Percentiles rank a stretch among this genome's conserved stretches.
These are phyloP conservation scores for Eremophila alpestris DNA, from an alignment of 2,797 vertebrate species.

Conservation along the genomic window DNA sequence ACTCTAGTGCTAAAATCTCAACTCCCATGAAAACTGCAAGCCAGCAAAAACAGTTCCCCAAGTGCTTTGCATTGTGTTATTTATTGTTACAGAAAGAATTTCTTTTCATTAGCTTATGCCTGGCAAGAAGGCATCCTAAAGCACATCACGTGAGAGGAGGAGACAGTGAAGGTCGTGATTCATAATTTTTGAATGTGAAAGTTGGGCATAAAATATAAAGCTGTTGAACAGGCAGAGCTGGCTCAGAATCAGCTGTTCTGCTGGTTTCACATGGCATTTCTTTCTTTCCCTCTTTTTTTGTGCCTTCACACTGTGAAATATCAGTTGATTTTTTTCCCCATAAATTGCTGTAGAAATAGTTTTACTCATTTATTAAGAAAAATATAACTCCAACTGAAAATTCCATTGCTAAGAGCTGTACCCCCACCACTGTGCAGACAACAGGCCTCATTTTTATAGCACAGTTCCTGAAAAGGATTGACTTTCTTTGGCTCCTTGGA, in stretches of 20 bases:
- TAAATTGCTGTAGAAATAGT: background rate
- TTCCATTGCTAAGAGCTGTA: background rate
- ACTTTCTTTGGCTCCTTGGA: background rate
- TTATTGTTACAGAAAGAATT: background rate
- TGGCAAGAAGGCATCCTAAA: background rate
- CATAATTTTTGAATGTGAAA: conserved; percentile 32
- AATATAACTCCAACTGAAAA: background rate
- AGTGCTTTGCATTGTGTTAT: background rate
- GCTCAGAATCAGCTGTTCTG: background rate
- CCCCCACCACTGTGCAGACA: background rate
- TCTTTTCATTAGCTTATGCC: background rate
- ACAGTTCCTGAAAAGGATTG: background rate
- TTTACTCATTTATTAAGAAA: background rate
- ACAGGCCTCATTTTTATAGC: background rate
- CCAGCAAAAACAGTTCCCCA: background rate
- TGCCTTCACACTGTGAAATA: background rate
- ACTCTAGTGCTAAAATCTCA: background rate
- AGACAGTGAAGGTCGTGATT: background rate
- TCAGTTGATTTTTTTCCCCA: background rate
- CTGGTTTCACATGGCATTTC: background rate
- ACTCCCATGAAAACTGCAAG: background rate
- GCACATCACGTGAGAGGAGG: background rate
- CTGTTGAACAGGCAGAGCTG: background rate
- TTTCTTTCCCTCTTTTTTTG: background rate
- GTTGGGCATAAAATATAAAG: background rate